phyloP scores from a whole-genome alignment of 1,140 invertebrate genomes.

The Aphelenchoides besseyi region DNA sequence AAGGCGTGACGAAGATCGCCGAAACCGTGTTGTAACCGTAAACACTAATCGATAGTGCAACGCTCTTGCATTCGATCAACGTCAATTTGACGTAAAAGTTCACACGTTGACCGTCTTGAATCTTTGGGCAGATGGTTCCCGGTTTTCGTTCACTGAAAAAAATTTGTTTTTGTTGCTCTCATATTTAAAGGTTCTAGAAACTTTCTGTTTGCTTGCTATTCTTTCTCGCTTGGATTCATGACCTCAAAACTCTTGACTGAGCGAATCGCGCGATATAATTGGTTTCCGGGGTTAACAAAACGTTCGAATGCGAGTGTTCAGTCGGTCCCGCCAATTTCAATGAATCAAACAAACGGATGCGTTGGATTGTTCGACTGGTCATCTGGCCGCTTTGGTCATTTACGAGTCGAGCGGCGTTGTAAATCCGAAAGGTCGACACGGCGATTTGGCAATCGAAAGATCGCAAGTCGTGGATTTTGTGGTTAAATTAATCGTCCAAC shows the following conservation, averaged over 20 bases:
- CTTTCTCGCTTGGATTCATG: not conserved
- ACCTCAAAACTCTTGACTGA: not conserved
- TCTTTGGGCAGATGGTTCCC: conserved; percentile 43
- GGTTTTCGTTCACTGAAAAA: conserved; percentile 42
- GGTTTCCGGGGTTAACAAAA: not conserved
- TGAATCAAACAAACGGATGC: not conserved
- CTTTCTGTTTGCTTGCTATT: not conserved
- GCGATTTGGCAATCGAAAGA: not conserved
- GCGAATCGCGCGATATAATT: not conserved
- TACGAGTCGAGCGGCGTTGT: conserved; percentile 1
- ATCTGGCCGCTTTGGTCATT: not conserved
- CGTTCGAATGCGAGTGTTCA: not conserved
- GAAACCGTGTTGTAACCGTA: conserved; percentile 59
- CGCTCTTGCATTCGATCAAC: conserved; percentile 49
- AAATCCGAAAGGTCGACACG: not conserved
- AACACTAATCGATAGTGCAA: conserved; percentile 56
- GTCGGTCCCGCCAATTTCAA: not conserved
- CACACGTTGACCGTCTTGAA: conserved; percentile 49
- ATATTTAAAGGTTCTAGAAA: conserved; percentile 10
- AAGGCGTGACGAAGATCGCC: conserved; percentile 58
- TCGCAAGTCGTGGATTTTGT: too few species aligned
- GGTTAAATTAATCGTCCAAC: too few species aligned
- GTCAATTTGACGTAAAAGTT: conserved; percentile 54
- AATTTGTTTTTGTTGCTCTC: not conserved
- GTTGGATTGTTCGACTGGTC: not conserved